Base-by-base conservation (phyloP, 2,797 vertebrate species). In the Gila robusta region DNA sequence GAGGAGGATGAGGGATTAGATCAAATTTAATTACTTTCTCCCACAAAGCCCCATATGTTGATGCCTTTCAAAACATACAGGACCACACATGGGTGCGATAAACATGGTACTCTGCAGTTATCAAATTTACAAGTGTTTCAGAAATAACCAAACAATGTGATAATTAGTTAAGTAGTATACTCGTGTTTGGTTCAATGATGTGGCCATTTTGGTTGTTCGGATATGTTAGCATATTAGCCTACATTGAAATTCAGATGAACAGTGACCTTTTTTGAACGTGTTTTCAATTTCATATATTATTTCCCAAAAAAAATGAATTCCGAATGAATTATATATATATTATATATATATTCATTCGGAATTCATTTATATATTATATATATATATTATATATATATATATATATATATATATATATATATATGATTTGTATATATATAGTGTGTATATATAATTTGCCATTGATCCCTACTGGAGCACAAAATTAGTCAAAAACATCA, bases 1-100 rank as follows among this genome's bases (percentile, higher is more conserved):
- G 79, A 80, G 81, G 82, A 77, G 74, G 72, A 79, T 28, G 17
- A 54, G 71, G 82, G 77, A 81, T 82, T 88, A 73, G 73, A 79
- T 81, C 77, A 86, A 80, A 74, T 79, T 85, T 82, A 41, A 77
- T 77, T 44, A 79, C 64, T 79, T 85, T 87, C 72, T 79, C 78
- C 39, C 41, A 73, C 70, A 54, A 66, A 84, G 54, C 72, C 72
- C 59, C 72, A 82, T 84, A 88, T 87, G 76, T 71, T 86, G 79
- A 59, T 79, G 74, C 47, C 26, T 56, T 84, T 79, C 35, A 59
- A 70, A 84, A 79, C 64, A 32, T 78, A 69, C 83, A 79, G 21
- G 64, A 56, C 67, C 74, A 54, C 49, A 84, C 62, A 26, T 4
- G 35, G 62, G 32, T 39, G 35, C n/a, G 9, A 14, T 39, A 70